These are phyloP conservation scores for Prietella phreatophila DNA, from an alignment of 2,113 vertebrate species.

Conservation along the genomic window DNA sequence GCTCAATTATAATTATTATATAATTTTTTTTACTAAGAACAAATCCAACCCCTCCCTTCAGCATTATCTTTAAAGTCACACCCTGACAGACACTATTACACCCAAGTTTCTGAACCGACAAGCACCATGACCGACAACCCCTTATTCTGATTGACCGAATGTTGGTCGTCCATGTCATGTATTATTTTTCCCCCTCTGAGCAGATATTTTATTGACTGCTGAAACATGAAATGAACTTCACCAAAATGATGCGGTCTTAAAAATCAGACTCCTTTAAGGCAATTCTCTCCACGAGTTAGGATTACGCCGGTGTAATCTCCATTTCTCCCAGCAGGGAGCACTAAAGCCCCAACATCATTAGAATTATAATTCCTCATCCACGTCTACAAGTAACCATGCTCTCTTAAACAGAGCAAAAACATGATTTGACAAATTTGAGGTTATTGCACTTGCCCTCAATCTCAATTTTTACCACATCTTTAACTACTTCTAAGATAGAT, in stretches of 20 bases:
- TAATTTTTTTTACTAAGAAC: not conserved
- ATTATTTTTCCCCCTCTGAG: not conserved
- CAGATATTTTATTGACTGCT: not conserved
- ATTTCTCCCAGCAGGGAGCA: constrained; percentile 7
- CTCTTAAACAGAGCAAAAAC: not conserved
- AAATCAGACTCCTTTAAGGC: not conserved
- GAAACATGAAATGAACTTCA: not conserved
- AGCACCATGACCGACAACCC: not conserved
- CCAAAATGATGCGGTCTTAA: not conserved
- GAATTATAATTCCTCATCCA: not conserved
- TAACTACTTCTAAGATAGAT: not conserved
- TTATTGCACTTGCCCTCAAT: not conserved
- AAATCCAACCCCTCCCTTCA: not conserved
- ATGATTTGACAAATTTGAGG: not conserved
- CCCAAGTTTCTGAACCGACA: not conserved
- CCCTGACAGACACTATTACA: not conserved
- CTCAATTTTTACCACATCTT: not conserved
- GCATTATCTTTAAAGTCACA: not conserved
- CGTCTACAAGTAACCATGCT: not conserved
- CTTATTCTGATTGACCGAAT: not conserved
- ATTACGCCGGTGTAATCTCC: not conserved
- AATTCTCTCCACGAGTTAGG: not conserved
- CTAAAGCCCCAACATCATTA: not conserved
- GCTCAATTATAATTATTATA: not conserved
- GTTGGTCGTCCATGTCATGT: not conserved